Conservation (phyloP, 2,797 vertebrate species). For the Periparus ater region DNA sequence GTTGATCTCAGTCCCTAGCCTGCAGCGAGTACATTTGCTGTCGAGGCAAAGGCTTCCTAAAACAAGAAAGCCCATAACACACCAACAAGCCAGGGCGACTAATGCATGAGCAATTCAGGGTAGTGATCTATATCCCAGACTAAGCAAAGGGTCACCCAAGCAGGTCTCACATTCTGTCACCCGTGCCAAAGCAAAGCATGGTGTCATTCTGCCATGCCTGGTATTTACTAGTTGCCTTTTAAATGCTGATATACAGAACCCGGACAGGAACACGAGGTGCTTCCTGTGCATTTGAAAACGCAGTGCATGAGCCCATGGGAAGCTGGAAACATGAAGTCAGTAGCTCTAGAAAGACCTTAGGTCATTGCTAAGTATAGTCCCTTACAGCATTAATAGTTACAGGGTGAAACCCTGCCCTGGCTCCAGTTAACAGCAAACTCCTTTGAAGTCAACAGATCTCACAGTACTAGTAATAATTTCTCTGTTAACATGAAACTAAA, state of each 20-base stretch:
- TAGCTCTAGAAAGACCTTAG: slow-evolving; percentile 43
- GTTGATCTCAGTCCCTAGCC: background rate
- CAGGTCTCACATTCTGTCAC: background rate
- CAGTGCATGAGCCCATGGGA: background rate
- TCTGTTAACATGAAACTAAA: background rate
- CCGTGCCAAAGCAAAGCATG: background rate
- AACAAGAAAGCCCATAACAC: background rate
- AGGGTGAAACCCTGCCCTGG: slow-evolving; percentile 3
- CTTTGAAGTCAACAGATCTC: background rate
- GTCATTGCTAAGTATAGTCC: slow-evolving; percentile 67
- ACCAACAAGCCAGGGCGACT: background rate
- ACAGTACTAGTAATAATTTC: background rate
- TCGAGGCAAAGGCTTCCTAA: background rate
- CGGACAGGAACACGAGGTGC: slow-evolving; percentile 56
- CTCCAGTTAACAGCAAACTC: background rate
- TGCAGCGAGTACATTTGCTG: accelerated
- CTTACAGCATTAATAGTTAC: background rate
- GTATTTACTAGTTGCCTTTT: slow-evolving; percentile 21
- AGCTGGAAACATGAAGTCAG: slow-evolving; percentile 23
- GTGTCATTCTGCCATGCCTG: background rate
- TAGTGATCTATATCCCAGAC: background rate
- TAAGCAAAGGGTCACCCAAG: background rate
- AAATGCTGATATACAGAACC: background rate
- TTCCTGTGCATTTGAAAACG: slow-evolving; percentile 8
- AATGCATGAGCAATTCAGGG: background rate